Evolutionary conservation across 1,140 invertebrate species (phyloP).

Genomic region (Akabosia matsudoensis): DNA sequence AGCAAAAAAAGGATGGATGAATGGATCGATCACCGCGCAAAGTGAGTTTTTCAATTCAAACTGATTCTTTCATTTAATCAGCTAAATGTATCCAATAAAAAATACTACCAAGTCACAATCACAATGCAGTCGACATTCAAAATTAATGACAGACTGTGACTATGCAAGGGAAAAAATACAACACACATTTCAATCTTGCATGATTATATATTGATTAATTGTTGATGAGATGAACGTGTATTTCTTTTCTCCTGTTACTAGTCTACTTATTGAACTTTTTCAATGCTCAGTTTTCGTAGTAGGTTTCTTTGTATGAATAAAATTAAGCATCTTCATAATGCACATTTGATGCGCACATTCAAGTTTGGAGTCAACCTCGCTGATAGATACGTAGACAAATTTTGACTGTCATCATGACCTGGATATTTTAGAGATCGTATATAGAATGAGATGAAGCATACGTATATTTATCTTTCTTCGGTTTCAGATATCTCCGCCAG

Average conservation of each 20-base stretch:
- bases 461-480: background rate
- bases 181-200: background rate
- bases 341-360: too few relatives aligned
- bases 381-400: too few relatives aligned
- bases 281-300: too few relatives aligned
- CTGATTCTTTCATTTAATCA: conserved; percentile 10
- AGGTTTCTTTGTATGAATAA: too few relatives aligned
- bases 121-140: background rate
- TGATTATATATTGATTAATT: background rate
- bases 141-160: background rate
- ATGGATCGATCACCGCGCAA: background rate
- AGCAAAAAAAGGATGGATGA: background rate
- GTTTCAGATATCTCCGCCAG: background rate
- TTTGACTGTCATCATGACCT: background rate
- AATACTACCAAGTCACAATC: background rate
- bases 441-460: too few relatives aligned
- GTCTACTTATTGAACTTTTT: background rate
- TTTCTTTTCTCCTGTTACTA: background rate
- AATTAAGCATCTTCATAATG: too few relatives aligned
- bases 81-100: background rate
- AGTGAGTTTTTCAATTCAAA: background rate
- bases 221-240: background rate
- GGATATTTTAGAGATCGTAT: background rate
- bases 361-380: too few relatives aligned
- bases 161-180: background rate